Evolutionary conservation across 2,888 invertebrate species (phyloP), one percentile per base, ranked within the genome.

Genomic region (Mesodorylaimus sp.): DNA sequence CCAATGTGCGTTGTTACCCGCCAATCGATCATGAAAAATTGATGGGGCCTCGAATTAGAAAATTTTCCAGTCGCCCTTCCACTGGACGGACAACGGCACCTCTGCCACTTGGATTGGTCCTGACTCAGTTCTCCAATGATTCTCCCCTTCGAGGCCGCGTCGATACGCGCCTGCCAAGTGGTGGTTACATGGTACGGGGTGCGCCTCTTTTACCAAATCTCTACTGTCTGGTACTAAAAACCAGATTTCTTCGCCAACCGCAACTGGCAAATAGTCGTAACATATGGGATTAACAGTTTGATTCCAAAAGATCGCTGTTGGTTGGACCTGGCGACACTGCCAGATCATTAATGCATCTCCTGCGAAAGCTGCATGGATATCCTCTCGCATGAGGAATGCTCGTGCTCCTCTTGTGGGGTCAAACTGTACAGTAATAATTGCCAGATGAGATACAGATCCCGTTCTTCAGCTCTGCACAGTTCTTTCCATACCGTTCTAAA

Each of bases 311-410:
- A 48, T 29, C 3, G 26, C 7, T 13, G n/a, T 32, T n/a, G 44
- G 43, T 10, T 42, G 3, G 3, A 48, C 23, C n/a, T 28, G 3
- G 10, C 21, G 25, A 21, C 48, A 48, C 16, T 44, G 21, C 42
- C 43, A 43, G 5, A 48, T 23, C 43, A 48, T 27, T 3, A 48
- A 44, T n/a, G 28, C 43, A 45, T 48, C 43, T 3, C 48, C 48
- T 25, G 48, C 48, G n/a, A 44, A 43, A 28, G 44, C 21, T 7
- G 48, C 44, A 24, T 28, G n/a, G 24, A 48, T 48, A 29, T 44
- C 44, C 5, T 19, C 23, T 5, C 43, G 48, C 5, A 27, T 26
- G 10, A 47, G 39, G 3, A 41, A 26, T 16, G 28, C 39, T 10
- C 47, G 38, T 19, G 38, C 47, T 21, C 27, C 48, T n/a, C 44